A percentile compares a stretch with the other conserved stretches of the same genome.
Evolutionary conservation across 2,888 invertebrate species (phyloP).

Genomic region (Tryphoninae sp.): DNA sequence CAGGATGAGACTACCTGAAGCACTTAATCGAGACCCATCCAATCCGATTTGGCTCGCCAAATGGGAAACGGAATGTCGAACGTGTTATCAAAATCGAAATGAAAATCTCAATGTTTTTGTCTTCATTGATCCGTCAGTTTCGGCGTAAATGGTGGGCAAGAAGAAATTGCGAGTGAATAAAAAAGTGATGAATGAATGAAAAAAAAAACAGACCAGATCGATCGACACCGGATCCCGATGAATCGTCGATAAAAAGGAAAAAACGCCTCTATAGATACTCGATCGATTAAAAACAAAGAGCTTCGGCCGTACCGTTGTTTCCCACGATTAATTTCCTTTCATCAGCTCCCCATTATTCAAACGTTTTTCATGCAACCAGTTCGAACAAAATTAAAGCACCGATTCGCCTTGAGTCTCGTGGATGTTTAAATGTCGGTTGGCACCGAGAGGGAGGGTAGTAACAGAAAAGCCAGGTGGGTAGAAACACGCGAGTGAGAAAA

Average conservation of each 20-base stretch:
- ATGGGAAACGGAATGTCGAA: too few species aligned
- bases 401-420: not conserved
- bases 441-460: not conserved
- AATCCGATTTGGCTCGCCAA: too few species aligned
- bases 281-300: not conserved
- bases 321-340: not conserved
- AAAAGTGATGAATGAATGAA: too few species aligned
- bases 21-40: too few species aligned
- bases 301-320: not conserved
- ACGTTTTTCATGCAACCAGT: not conserved
- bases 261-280: not conserved
- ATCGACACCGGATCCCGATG: not conserved
- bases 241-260: not conserved
- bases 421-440: not conserved
- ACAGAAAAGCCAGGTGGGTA: conserved; percentile 3
- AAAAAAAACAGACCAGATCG: too few species aligned
- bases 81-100: too few species aligned
- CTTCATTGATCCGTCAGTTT: too few species aligned
- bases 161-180: too few species aligned
- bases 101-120: too few species aligned
- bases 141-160: too few species aligned
- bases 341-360: not conserved
- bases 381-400: not conserved
- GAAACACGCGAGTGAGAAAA: conserved; percentile 34
- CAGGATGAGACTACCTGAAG: too few species aligned